A percentile compares a stretch with the other conserved stretches of the same genome.
Conservation (phyloP, 2,888 invertebrate species). For the Agapetus fuscipes region DNA sequence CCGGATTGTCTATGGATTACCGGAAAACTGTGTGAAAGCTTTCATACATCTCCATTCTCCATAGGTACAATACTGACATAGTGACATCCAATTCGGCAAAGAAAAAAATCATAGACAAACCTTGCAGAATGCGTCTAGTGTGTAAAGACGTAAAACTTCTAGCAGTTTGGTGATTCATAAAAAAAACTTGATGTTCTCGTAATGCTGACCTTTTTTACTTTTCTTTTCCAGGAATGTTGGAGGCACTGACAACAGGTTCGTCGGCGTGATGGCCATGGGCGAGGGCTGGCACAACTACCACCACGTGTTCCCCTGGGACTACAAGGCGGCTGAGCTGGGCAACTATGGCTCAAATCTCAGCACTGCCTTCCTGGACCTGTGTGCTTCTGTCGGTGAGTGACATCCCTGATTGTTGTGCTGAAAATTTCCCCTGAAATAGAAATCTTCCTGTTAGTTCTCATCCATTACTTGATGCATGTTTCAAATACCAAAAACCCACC, state of each 20-base stretch:
- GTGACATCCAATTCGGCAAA: too few species aligned
- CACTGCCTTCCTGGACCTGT: constrained; percentile 55
- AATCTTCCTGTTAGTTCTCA: not conserved
- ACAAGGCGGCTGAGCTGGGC: constrained; percentile 64
- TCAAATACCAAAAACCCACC: not conserved
- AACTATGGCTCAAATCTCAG: constrained; percentile 54
- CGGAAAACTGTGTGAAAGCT: too few species aligned
- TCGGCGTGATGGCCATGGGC: constrained; percentile 58
- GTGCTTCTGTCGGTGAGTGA: constrained; percentile 57
- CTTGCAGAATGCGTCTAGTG: too few species aligned
- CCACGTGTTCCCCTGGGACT: constrained; percentile 79
- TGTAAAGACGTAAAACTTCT: too few species aligned
- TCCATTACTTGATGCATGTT: not conserved
- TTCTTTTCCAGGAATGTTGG: constrained; percentile 47
- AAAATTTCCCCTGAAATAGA: not conserved
- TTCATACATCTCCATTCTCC: too few species aligned
- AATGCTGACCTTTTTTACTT: too few species aligned
- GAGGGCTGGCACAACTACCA: constrained; percentile 89
- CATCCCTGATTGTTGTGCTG: too few species aligned
- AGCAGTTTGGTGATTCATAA: too few species aligned
- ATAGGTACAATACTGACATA: too few species aligned
- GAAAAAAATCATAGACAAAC: too few species aligned
- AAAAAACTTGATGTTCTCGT: too few species aligned
- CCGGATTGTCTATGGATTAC: too few species aligned
- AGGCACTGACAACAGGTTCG: constrained; percentile 58